phyloP scores from a whole-genome alignment of 2,888 invertebrate genomes.

The Nephrocerus scutellatus region DNA sequence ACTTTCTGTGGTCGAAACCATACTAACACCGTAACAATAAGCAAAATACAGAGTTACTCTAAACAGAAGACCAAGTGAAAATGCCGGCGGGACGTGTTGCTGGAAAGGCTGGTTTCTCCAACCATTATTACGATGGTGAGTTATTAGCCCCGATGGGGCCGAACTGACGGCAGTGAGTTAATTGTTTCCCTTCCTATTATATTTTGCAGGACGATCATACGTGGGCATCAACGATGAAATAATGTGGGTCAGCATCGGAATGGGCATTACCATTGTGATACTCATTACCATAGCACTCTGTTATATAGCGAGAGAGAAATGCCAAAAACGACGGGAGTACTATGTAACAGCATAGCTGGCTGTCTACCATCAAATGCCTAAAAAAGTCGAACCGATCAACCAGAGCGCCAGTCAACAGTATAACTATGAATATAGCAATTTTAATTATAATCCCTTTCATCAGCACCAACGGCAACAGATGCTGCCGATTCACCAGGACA shows the following conservation, averaged over 20 bases:
- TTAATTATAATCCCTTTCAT: no score
- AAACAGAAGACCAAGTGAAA: no score
- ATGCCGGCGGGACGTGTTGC: conserved; percentile 49
- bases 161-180: not conserved
- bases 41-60: no score
- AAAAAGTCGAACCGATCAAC: no score
- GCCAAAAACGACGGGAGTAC: conserved; percentile 66
- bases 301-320: conserved; percentile 75
- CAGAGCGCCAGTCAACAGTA: no score
- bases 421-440: no score
- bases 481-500: no score
- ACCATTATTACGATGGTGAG: conserved; percentile 45
- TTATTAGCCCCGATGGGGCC: not conserved
- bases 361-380: conserved; percentile 18
- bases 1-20: no score
- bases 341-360: conserved; percentile 60
- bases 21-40: no score
- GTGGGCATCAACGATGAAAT: conserved; percentile 82
- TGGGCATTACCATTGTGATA: conserved; percentile 59
- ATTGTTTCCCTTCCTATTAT: conserved; percentile 6
- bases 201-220: conserved; percentile 64
- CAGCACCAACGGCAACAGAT: no score
- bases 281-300: conserved; percentile 76
- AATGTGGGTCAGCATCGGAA: conserved; percentile 80
- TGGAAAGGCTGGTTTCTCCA: conserved; percentile 47